A percentile compares a stretch with the other conserved stretches of the same genome.
phyloP scores from a whole-genome alignment of 1,140 invertebrate genomes.

The Fopius arisanus region DNA sequence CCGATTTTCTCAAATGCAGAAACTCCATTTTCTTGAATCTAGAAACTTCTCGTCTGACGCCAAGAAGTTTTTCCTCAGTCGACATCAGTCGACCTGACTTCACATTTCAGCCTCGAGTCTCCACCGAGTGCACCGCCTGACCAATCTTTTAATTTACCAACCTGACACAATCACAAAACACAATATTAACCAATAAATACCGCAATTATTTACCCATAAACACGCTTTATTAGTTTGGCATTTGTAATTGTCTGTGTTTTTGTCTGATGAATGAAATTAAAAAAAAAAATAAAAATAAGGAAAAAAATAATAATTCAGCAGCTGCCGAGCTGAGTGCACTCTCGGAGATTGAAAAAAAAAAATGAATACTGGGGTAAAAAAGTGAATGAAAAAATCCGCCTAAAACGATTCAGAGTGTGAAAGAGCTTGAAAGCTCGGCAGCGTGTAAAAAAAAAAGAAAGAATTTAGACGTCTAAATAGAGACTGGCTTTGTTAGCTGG shows the following conservation, averaged over 20 bases:
- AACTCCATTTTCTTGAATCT: too few species aligned
- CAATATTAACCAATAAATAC: background rate
- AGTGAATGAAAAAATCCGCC: conserved; percentile 7
- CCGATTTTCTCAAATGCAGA: too few species aligned
- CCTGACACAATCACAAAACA: conserved; percentile 4
- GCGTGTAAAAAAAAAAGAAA: conserved; percentile 15
- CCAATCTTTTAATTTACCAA: background rate
- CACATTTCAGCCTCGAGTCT: too few species aligned
- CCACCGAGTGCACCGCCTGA: background rate
- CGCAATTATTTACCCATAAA: conserved; percentile 35
- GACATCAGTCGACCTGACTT: too few species aligned
- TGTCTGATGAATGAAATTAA: conserved; percentile 23
- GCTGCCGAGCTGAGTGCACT: conserved; percentile 33
- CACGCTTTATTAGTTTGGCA: conserved; percentile 60
- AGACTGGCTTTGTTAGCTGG: conserved; percentile 23
- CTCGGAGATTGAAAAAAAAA: conserved; percentile 26
- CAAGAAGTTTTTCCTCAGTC: too few species aligned
- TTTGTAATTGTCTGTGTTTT: conserved; percentile 57
- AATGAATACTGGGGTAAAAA: background rate
- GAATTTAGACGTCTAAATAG: conserved; percentile 18
- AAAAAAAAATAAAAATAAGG: background rate
- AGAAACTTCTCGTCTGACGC: too few species aligned
- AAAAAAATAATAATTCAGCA: conserved; percentile 4
- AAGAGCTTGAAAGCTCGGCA: background rate
- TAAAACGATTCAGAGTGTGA: conserved; percentile 24